phyloP scores from a whole-genome alignment of 2,888 invertebrate genomes.

The Trypoxylon attenuatum region DNA sequence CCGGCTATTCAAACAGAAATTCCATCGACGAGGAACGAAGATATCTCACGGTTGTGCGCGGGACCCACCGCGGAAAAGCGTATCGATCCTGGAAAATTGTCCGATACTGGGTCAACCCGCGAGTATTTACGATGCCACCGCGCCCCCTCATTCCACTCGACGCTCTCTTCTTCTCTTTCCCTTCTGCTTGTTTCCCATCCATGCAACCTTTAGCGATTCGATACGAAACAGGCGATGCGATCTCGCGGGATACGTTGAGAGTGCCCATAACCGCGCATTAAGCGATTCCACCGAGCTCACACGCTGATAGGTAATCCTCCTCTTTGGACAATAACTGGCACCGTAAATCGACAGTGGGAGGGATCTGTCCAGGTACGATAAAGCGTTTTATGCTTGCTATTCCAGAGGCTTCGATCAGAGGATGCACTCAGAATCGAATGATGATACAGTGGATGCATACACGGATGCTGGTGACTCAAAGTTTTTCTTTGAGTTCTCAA shows the following conservation, averaged over 20 bases:
- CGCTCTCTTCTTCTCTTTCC: not conserved
- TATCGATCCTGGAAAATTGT: constrained; percentile 57
- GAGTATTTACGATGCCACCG: constrained; percentile 44
- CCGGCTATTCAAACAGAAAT: not conserved
- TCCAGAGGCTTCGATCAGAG: too few relatives aligned
- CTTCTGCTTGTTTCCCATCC: not conserved
- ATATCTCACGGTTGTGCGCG: constrained; percentile 32
- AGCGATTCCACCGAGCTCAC: not conserved
- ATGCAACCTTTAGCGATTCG: not conserved
- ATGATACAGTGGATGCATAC: too few relatives aligned
- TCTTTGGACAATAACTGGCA: too few relatives aligned
- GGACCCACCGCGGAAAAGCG: constrained; percentile 41
- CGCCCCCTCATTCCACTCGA: not conserved
- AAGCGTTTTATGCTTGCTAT: not conserved
- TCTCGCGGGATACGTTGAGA: not conserved
- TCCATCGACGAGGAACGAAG: constrained; percentile 12
- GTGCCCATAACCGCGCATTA: not conserved
- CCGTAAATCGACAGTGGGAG: too few relatives aligned
- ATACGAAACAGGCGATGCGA: not conserved
- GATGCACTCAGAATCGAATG: too few relatives aligned
- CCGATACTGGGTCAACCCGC: constrained; percentile 55
- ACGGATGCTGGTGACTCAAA: too few relatives aligned
- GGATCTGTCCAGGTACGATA: not conserved
- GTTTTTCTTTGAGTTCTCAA: too few relatives aligned
- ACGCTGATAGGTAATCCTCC: not conserved